Evolutionary conservation across 2,888 invertebrate genomes (phyloP).

Genomic region (Tyria jacobaeae): DNA sequence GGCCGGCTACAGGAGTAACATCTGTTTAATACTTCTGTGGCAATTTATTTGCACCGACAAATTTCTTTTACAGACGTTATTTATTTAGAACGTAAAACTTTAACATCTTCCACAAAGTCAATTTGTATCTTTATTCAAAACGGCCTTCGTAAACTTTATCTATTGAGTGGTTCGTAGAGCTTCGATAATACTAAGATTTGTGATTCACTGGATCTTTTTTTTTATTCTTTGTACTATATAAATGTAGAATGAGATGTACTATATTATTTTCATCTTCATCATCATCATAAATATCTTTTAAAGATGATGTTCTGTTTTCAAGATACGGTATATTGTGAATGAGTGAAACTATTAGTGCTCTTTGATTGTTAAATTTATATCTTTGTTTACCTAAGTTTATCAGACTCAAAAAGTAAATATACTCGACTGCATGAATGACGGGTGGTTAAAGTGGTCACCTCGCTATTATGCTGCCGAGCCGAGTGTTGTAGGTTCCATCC

Average conservation of each 20-base stretch:
- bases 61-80: slow-evolving; percentile 40
- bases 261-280: neutral
- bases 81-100: slow-evolving; percentile 25
- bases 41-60: slow-evolving; percentile 55
- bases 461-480: too few species aligned
- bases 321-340: too few species aligned
- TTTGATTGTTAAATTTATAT: too few species aligned
- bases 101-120: slow-evolving; percentile 17
- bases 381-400: too few species aligned
- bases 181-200: slow-evolving; percentile 14
- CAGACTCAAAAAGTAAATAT: too few species aligned
- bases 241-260: neutral
- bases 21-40: slow-evolving; percentile 57
- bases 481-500: too few species aligned
- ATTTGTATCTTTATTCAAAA: slow-evolving; percentile 18
- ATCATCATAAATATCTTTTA: too few species aligned
- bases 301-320: too few species aligned
- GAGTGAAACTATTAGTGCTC: too few species aligned
- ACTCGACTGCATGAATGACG: too few species aligned
- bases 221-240: neutral
- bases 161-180: slow-evolving; percentile 11
- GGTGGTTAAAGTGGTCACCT: too few species aligned
- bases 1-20: slow-evolving; percentile 43
- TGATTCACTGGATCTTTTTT: slow-evolving; percentile 4
- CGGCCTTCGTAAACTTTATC: slow-evolving; percentile 15